Evolutionary conservation across 2,797 vertebrate genomes (phyloP).

Genomic region (Darevskia mixta): DNA sequence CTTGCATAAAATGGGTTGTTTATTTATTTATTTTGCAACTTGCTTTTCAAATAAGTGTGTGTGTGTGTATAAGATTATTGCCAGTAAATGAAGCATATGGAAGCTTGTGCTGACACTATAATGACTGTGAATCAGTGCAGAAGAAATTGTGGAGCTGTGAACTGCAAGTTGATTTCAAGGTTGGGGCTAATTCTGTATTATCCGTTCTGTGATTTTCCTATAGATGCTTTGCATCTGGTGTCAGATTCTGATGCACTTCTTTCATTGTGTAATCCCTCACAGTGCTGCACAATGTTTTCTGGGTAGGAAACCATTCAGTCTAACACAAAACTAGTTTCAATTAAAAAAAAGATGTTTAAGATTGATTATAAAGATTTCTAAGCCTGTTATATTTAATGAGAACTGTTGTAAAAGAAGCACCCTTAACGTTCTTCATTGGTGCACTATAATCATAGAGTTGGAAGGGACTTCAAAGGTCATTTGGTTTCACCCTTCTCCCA

Average conservation of each 20-base stretch:
- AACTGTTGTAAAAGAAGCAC: background rate
- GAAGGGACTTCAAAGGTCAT: too few species aligned
- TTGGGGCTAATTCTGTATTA: constrained; percentile 25
- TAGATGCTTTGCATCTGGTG: background rate
- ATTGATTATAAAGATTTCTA: background rate
- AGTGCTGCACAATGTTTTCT: background rate
- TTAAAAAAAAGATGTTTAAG: background rate
- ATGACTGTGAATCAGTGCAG: constrained; percentile 77
- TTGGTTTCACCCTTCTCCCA: too few species aligned
- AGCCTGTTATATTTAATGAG: background rate
- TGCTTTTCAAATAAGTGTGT: constrained; percentile 68
- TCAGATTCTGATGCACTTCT: background rate
- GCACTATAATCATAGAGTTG: background rate
- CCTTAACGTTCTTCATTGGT: background rate
- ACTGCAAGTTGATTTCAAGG: constrained; percentile 39
- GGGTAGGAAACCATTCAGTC: background rate
- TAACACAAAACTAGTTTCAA: background rate
- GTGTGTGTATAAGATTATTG: constrained; percentile 77
- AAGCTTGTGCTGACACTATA: constrained; percentile 70
- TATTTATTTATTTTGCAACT: constrained; percentile 48
- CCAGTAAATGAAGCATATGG: constrained; percentile 77
- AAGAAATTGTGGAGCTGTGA: constrained; percentile 71
- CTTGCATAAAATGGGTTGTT: constrained; percentile 49
- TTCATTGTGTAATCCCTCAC: background rate
- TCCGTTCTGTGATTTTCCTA: constrained; percentile 32